Percentiles rank a stretch among this genome's conserved stretches.
phyloP scores from a whole-genome alignment of 2,113 vertebrate genomes.

The Labeo catla region DNA sequence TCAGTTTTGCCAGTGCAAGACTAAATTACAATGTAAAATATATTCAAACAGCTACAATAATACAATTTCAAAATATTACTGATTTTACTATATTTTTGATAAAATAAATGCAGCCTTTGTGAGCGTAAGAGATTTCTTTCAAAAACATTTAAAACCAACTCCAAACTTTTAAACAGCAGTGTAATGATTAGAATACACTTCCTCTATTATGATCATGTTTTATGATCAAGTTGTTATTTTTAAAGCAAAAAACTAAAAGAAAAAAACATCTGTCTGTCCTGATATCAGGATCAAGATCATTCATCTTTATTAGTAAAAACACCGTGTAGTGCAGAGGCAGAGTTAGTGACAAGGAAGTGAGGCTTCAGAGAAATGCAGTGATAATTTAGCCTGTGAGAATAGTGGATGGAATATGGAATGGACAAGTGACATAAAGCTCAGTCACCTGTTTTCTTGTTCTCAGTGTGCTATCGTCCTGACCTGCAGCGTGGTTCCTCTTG shows the following conservation, averaged over 20 bases:
- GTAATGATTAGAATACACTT: background rate
- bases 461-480: background rate
- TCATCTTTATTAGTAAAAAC: background rate
- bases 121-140: background rate
- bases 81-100: background rate
- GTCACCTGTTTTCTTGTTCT: constrained; percentile 19
- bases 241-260: background rate
- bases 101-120: background rate
- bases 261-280: background rate
- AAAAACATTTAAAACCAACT: background rate
- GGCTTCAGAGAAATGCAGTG: background rate
- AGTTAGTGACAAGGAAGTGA: background rate
- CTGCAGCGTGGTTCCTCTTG: background rate
- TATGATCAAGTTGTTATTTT: background rate
- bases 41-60: background rate
- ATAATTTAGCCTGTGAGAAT: constrained; percentile 14
- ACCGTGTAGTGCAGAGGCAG: background rate
- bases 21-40: background rate
- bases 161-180: background rate
- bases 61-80: background rate
- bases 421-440: constrained; percentile 40
- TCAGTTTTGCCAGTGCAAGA: background rate
- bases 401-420: background rate
- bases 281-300: background rate
- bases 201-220: background rate